phyloP scores from a whole-genome alignment of 2,113 vertebrate species.

The Brachyhypopomus gauderio region DNA sequence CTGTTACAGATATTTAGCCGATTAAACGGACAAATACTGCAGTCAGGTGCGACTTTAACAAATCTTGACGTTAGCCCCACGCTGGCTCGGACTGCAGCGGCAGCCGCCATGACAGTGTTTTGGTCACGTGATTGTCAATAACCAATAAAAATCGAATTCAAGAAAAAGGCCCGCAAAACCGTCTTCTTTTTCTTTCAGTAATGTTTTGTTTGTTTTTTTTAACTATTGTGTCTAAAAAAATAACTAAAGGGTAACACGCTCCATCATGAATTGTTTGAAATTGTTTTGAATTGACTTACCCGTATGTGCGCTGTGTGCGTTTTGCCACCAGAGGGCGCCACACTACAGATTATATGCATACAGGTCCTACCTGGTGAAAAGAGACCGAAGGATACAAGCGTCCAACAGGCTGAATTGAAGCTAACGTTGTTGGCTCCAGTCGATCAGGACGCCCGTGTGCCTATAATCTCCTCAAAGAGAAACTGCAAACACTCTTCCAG shows the following conservation, averaged over 20 bases:
- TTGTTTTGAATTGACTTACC: no score
- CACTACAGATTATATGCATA: neutral
- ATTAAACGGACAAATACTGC: constrained; percentile 62
- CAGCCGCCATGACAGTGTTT: constrained; percentile 76
- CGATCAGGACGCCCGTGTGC: neutral
- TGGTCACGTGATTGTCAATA: constrained; percentile 62
- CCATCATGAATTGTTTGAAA: no score
- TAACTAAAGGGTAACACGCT: no score
- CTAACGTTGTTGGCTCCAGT: neutral
- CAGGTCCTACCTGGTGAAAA: neutral
- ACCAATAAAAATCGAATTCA: constrained; percentile 56
- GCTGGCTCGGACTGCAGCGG: constrained; percentile 66
- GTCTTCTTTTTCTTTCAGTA: neutral
- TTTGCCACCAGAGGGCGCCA: constrained; percentile 10
- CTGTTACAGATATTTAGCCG: constrained; percentile 52
- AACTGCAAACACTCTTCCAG: neutral
- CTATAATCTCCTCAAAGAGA: neutral
- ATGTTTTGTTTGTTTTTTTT: no score
- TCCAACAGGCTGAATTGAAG: neutral
- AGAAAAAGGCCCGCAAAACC: neutral
- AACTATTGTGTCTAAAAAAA: no score
- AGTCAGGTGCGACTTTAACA: constrained; percentile 62
- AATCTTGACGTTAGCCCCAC: constrained; percentile 72
- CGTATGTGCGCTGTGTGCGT: neutral
- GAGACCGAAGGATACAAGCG: neutral